Evolutionary conservation across 2,888 invertebrate genomes (phyloP).

Genomic region (Iselma pallidipennis): DNA sequence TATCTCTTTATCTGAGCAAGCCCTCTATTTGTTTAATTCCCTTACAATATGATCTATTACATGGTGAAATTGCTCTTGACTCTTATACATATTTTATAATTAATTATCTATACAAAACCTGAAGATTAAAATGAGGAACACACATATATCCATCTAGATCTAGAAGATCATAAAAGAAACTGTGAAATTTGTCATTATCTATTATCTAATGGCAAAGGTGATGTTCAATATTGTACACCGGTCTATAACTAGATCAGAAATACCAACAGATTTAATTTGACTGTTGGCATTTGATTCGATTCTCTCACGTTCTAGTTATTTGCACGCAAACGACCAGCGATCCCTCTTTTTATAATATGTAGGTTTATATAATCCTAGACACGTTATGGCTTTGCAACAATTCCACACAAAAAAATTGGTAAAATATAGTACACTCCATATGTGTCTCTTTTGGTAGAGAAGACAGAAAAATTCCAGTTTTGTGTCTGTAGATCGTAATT

Average conservation of each 20-base stretch:
- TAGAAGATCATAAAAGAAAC: too few species aligned
- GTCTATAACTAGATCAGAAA: constrained; percentile 32
- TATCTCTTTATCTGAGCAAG: constrained; percentile 47
- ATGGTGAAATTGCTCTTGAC: constrained; percentile 14
- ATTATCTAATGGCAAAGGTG: constrained; percentile 6
- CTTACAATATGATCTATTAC: constrained; percentile 43
- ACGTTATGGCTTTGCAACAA: constrained; percentile 8
- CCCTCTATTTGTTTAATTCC: constrained; percentile 52
- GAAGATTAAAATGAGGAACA: too few species aligned
- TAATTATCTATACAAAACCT: too few species aligned
- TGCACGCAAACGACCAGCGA: constrained; percentile 38
- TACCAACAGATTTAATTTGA: constrained; percentile 34
- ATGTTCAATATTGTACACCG: constrained; percentile 11
- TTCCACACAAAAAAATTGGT: background rate
- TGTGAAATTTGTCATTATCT: too few species aligned
- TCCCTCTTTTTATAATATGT: constrained; percentile 25
- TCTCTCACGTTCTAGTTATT: constrained; percentile 51
- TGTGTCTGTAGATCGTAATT: background rate
- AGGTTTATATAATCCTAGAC: constrained; percentile 23
- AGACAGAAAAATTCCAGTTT: background rate
- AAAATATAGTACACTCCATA: background rate
- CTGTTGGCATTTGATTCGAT: constrained; percentile 44
- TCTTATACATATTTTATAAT: background rate
- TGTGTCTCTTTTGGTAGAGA: background rate
- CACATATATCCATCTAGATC: too few species aligned